Conservation (phyloP, 2,888 invertebrate genomes). For the Epistrophella euchroma region DNA sequence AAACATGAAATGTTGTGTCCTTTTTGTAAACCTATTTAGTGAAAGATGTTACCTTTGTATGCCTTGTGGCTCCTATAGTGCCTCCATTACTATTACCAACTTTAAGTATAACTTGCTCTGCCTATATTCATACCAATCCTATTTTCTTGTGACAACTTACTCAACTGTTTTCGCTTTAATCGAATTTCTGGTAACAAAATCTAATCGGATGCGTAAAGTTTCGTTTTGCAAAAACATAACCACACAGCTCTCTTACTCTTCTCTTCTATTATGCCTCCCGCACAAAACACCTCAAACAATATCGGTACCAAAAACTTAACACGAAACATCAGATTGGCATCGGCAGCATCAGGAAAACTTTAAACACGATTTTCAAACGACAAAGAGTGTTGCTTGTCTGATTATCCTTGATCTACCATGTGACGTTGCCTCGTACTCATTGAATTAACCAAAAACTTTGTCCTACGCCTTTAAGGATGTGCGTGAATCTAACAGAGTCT, state of each 20-base stretch:
- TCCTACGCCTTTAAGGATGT: conserved; percentile 62
- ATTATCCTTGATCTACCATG: conserved; percentile 73
- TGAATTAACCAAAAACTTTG: conserved; percentile 74
- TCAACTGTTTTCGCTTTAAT: conserved; percentile 61
- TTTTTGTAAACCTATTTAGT: background rate
- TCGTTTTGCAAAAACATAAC: conserved; percentile 46
- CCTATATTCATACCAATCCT: background rate
- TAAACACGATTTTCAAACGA: conserved; percentile 65
- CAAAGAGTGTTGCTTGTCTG: conserved; percentile 61
- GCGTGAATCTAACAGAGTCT: conserved; percentile 17
- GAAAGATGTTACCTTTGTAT: conserved; percentile 12
- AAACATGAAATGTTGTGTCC: background rate
- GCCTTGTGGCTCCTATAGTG: conserved; percentile 19
- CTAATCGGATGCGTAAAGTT: conserved; percentile 68
- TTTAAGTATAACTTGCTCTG: background rate
- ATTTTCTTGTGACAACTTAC: conserved; percentile 32
- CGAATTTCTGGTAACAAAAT: conserved; percentile 64
- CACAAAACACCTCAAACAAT: conserved; percentile 4
- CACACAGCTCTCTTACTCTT: background rate
- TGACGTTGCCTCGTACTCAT: conserved; percentile 60
- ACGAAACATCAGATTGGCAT: conserved; percentile 37
- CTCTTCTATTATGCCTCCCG: background rate
- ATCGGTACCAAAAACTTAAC: conserved; percentile 30
- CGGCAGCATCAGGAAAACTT: conserved; percentile 38
- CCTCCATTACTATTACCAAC: background rate